Evolutionary conservation across 2,888 invertebrate genomes (phyloP).

Genomic region (Eilema caniola): DNA sequence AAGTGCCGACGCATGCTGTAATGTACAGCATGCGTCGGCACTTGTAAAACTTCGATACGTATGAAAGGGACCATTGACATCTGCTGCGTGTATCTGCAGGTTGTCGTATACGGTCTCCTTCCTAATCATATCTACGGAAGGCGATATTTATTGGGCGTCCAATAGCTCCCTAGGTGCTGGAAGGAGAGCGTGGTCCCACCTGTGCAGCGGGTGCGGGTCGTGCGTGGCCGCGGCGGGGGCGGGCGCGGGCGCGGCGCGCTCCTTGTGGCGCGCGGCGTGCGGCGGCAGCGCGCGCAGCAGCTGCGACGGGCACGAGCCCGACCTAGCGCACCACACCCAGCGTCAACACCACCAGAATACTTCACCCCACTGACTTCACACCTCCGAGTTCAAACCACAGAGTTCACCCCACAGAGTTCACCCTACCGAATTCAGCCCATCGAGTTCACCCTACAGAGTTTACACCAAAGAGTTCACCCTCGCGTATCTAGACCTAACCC

Average conservation of each 20-base stretch:
- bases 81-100: too few relatives aligned
- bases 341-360: conserved; percentile 8
- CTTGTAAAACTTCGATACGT: too few relatives aligned
- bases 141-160: too few relatives aligned
- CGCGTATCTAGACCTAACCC: neutral
- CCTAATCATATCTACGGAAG: too few relatives aligned
- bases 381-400: neutral
- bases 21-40: too few relatives aligned
- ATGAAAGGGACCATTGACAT: too few relatives aligned
- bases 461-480: too few relatives aligned
- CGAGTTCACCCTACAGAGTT: too few relatives aligned
- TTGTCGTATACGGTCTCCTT: too few relatives aligned
- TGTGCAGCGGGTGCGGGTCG: conserved; percentile 28
- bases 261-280: conserved; percentile 76
- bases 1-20: too few relatives aligned
- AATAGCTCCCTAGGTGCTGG: conserved; percentile 2
- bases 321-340: conserved; percentile 84
- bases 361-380: neutral
- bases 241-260: conserved; percentile 88
- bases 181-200: neutral
- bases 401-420: neutral
- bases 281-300: conserved; percentile 90
- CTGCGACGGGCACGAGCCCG: conserved; percentile 97
- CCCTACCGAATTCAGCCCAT: too few relatives aligned
- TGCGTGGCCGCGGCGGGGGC: conserved; percentile 29